Percentiles rank a stretch among this genome's conserved stretches.
These are phyloP conservation scores for Anomalospiza imberbis DNA, from an alignment of 2,797 vertebrate species.

Conservation along the genomic window DNA sequence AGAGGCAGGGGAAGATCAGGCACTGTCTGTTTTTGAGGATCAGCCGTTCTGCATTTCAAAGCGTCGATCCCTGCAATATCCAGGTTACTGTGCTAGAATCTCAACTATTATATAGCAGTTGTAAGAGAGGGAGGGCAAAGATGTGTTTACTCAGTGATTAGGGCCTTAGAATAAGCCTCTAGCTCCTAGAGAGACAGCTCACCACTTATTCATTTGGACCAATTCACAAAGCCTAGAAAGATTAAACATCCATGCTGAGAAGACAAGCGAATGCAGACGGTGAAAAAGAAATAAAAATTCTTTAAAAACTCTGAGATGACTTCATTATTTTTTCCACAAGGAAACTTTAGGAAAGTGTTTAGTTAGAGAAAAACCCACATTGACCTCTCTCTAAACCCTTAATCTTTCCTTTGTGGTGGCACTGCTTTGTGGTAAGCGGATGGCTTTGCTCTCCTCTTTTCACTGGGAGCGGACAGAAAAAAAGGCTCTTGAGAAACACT, in stretches of 20 bases:
- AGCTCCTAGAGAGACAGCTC: constrained; percentile 96
- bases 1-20: constrained; percentile 75
- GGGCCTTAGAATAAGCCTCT: constrained; percentile 99
- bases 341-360: constrained; percentile 89
- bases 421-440: constrained; percentile 83
- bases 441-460: constrained; percentile 80
- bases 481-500: constrained; percentile 82
- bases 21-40: constrained; percentile 80
- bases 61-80: constrained; percentile 83
- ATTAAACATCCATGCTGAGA: constrained; percentile 99
- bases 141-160: constrained; percentile 99
- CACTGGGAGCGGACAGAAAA: constrained; percentile 71
- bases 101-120: constrained; percentile 91
- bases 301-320: constrained; percentile 85
- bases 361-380: constrained; percentile 87
- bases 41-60: constrained; percentile 85
- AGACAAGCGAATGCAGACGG: constrained; percentile 98
- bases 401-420: constrained; percentile 85
- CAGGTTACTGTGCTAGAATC: constrained; percentile 91
- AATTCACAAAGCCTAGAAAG: constrained; percentile 98
- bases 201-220: constrained; percentile 96
- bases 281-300: constrained; percentile 92
- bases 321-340: constrained; percentile 87
- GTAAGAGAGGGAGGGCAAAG: constrained; percentile 94
- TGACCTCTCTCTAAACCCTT: constrained; percentile 85